phyloP scores from a whole-genome alignment of 2,888 invertebrate genomes.

The Brenthis hecate region DNA sequence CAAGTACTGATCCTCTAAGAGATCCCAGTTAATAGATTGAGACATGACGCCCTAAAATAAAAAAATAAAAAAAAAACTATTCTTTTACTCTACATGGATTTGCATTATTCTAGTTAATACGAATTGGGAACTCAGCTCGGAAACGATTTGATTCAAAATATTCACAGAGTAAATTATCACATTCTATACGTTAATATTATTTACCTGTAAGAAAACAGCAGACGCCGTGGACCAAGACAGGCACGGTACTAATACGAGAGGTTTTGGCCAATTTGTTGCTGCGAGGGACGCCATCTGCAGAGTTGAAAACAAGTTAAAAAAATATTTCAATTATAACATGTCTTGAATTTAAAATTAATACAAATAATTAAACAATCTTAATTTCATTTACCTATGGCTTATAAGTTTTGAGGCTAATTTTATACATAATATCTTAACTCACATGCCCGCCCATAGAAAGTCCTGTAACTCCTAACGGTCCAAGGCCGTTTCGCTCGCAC shows the following conservation, averaged over 20 bases:
- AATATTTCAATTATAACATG: not conserved
- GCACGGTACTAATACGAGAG: conserved; percentile 96
- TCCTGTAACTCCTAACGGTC: conserved; percentile 96
- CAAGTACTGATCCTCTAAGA: conserved; percentile 93
- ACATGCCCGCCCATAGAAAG: conserved; percentile 99
- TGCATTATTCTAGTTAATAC: not conserved
- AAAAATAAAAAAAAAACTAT: not conserved
- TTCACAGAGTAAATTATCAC: not conserved
- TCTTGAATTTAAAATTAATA: no score
- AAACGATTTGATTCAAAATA: not conserved
- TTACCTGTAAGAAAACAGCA: conserved; percentile 94
- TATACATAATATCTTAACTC: conserved; percentile 62
- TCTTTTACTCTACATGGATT: not conserved
- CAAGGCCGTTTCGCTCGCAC: conserved; percentile 95
- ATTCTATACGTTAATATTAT: not conserved
- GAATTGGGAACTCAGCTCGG: no score
- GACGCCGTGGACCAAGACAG: conserved; percentile 99
- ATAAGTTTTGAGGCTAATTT: no score
- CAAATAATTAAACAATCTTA: no score
- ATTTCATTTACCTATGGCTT: no score
- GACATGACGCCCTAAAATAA: conserved; percentile 94
- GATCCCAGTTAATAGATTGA: conserved; percentile 96
- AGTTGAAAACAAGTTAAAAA: not conserved
- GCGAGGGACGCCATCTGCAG: conserved; percentile 98
- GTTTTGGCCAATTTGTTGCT: conserved; percentile 97